Base-by-base conservation (phyloP, 2,888 invertebrate species). In the Teleogryllus oceanicus region DNA sequence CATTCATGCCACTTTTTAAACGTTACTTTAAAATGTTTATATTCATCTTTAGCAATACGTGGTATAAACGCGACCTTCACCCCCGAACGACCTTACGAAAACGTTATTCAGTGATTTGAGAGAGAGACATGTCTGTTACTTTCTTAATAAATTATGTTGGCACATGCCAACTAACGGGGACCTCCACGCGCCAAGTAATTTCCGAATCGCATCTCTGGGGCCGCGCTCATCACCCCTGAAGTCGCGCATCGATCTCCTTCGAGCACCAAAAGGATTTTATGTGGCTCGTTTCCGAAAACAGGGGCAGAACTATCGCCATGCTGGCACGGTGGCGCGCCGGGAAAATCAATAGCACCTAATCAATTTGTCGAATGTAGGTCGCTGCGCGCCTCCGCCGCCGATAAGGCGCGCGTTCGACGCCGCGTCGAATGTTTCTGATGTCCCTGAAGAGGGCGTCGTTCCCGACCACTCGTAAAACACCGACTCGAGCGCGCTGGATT, bases 261-360 rank as follows among this genome's bases (percentile, higher is more conserved):
- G 62, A 1, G 62, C 16, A 4, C 16, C 62, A 4, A 62, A 62
- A 62, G 62, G n/a, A 12, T 62, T 62, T 62, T 62, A 62, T n/a
- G 62, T 62, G n/a, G 16, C 62, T 62, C 62, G 62, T 62, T 62
- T 62, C 62, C n/a, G 62, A 62, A 62, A 62, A 62, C 62, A 62
- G 62, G 16, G 4, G 1, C 62, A 62, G 16, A 62, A 8, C 16
- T 62, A 62, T 62, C 62, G 62, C 62, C 4, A 12, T 1, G n/a
- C 62, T 1, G 16, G 62, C 62, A 62, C 8, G 4, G 13, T 16
- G 16, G n/a, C 16, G 62, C 62, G 62, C 62, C 11, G 62, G 62
- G 62, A 62, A 62, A n/a, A 62, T 62, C 62, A n/a, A 62, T 62
- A 4, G 16, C 62, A 62, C n/a, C 62, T 62, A 12, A 62, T 62